These are phyloP conservation scores for Reticulitermes lucifugus DNA, from an alignment of 2,888 invertebrate species.

Conservation along the genomic window DNA sequence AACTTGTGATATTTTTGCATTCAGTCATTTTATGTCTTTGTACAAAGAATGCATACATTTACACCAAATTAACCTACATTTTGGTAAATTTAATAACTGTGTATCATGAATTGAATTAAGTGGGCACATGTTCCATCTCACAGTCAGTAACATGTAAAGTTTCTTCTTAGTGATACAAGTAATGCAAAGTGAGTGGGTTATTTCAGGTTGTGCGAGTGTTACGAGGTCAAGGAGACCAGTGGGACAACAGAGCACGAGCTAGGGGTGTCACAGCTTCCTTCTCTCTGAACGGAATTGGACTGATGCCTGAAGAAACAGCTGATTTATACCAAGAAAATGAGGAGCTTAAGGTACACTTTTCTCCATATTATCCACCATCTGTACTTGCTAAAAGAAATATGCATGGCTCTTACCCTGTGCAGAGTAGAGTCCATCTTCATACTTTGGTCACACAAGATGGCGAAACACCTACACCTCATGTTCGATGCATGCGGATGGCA, in stretches of 20 bases:
- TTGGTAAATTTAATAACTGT: no score
- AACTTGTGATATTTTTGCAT: no score
- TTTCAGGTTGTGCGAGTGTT: constrained; percentile 81
- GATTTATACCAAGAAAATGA: constrained; percentile 92
- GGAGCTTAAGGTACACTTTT: constrained; percentile 78
- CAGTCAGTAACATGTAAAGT: no score
- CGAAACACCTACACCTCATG: constrained; percentile 16
- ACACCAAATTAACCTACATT: no score
- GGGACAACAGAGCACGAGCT: constrained; percentile 87
- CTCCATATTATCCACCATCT: neutral
- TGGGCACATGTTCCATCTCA: no score
- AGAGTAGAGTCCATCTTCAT: constrained; percentile 23
- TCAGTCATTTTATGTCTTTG: no score
- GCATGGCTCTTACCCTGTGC: constrained; percentile 11
- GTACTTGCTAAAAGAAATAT: neutral
- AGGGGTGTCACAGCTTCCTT: constrained; percentile 88
- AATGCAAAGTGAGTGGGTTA: no score
- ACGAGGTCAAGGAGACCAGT: constrained; percentile 89
- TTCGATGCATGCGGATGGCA: constrained; percentile 32
- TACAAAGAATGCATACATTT: no score
- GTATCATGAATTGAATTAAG: no score
- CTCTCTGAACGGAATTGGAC: constrained; percentile 86
- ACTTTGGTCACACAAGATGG: constrained; percentile 27
- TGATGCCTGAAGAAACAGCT: constrained; percentile 85
- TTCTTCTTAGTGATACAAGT: no score